Evolutionary conservation across 2,797 vertebrate species (phyloP), one percentile per base, ranked within the genome.

Genomic region (Ptychobarbus kaznakovi): DNA sequence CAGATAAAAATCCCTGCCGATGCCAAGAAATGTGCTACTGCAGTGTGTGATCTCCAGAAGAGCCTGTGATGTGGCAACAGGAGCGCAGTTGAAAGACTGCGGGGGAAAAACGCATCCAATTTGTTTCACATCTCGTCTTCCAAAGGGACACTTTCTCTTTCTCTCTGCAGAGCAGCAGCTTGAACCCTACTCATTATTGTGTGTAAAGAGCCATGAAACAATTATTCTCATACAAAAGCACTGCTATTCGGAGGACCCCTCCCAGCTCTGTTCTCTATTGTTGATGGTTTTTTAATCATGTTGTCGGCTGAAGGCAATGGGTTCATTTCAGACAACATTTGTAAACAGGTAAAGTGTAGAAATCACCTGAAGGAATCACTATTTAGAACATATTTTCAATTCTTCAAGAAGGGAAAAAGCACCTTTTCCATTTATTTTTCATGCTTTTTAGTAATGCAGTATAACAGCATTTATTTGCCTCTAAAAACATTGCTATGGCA

Each of bases 111-210:
- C 8, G 5, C 38, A 58, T 73, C 66, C n/a, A 38, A 58, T 86
- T 86, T 61, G 51, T 61, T 38, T 80, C 80, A 84, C 69, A 70
- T 70, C 44, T 81, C 56, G 12, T 81, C 65, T 84, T 84, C 84
- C 78, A 73, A 38, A 4, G 58, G 74, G 25, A 65, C 53, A 70
- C 65, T 56, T 63, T 63, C 70, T 80, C 76, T 40, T 83, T 80
- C 70, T 80, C 76, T 40, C 80, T 80, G 85, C 80, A 79, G n/a
- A 82, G 46, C 46, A 53, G 42, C 10, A 49, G 83, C 80, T 40
- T 79, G 63, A 72, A 72, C 51, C 63, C 22, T 76, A 42, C 53
- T 77, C 76, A n/a, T 87, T 81, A 82, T 44, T 68, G 40, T 38
- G 81, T 38, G 51, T 44, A 70, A 53, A 49, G 68, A 75, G 70